These are phyloP conservation scores for Limnephilus marmoratus DNA, from an alignment of 2,888 invertebrate genomes.

Conservation along the genomic window DNA sequence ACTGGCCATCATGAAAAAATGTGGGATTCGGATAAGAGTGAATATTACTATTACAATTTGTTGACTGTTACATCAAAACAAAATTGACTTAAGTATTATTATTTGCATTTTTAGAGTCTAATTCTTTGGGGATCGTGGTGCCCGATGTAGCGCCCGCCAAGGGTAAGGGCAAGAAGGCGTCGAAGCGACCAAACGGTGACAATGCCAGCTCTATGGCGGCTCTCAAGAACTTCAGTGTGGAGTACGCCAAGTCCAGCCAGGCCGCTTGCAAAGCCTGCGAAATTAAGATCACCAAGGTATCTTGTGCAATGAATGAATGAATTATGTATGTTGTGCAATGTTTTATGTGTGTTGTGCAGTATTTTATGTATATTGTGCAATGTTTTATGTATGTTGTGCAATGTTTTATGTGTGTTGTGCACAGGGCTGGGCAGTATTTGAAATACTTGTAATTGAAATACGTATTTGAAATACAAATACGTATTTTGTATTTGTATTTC, in stretches of 20 bases:
- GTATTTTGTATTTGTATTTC: no score
- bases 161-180: conserved; percentile 76
- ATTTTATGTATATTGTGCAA: no score
- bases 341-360: not conserved
- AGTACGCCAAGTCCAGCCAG: conserved; percentile 91
- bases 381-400: no score
- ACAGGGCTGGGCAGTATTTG: no score
- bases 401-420: not conserved
- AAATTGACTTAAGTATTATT: no score
- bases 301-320: conserved; percentile 35
- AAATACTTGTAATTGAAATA: no score
- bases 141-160: conserved; percentile 73
- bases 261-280: conserved; percentile 91
- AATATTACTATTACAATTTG: no score
- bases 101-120: conserved; percentile 35
- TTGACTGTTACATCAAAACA: no score
- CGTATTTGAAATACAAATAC: no score
- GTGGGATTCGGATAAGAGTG: no score
- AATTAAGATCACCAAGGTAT: conserved; percentile 88
- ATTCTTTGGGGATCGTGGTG: conserved; percentile 71
- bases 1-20: not conserved
- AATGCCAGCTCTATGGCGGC: conserved; percentile 70
- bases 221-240: conserved; percentile 85
- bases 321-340: not conserved
- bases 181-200: conserved; percentile 70